Conservation (phyloP, 2,888 invertebrate genomes). For the Blera fallax region DNA sequence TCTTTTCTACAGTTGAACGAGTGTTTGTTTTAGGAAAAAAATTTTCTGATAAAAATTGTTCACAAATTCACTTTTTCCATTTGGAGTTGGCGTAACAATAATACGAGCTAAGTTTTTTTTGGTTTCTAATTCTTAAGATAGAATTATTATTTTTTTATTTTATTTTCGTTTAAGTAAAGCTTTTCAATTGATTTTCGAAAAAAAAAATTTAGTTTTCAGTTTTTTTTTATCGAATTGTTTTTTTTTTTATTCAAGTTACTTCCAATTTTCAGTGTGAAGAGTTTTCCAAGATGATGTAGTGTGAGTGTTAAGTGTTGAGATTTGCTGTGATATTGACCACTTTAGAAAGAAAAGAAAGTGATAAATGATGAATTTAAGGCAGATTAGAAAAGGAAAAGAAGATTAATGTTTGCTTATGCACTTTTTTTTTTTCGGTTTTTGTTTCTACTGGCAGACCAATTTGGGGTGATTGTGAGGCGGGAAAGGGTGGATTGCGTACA, state of each 20-base stretch:
- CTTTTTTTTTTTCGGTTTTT: conserved; percentile 4
- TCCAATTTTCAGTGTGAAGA: conserved; percentile 64
- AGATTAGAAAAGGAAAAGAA: conserved; percentile 45
- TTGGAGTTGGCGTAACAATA: conserved; percentile 36
- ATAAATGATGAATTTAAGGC: conserved; percentile 65
- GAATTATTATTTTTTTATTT: conserved; percentile 29
- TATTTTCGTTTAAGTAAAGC: conserved; percentile 54
- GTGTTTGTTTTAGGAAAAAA: conserved; percentile 28
- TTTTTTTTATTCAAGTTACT: conserved; percentile 37
- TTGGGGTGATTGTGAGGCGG: not conserved
- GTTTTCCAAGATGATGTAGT: conserved; percentile 70
- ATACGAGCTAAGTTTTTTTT: conserved; percentile 45
- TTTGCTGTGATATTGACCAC: conserved; percentile 71
- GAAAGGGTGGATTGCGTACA: conserved; percentile 7
- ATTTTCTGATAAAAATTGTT: conserved; percentile 43
- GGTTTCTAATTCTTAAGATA: conserved; percentile 33
- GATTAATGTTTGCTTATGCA: conserved; percentile 51
- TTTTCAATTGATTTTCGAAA: conserved; percentile 58
- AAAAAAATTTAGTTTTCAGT: conserved; percentile 21
- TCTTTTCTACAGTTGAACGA: conserved; percentile 19
- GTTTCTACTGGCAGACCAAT: conserved; percentile 30
- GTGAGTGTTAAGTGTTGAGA: conserved; percentile 71
- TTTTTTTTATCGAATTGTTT: conserved; percentile 1
- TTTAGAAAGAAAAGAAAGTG: conserved; percentile 67
- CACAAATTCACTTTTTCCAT: conserved; percentile 21